These are phyloP conservation scores for Malacoraja senta DNA, from an alignment of 2,797 vertebrate species.

Conservation along the genomic window DNA sequence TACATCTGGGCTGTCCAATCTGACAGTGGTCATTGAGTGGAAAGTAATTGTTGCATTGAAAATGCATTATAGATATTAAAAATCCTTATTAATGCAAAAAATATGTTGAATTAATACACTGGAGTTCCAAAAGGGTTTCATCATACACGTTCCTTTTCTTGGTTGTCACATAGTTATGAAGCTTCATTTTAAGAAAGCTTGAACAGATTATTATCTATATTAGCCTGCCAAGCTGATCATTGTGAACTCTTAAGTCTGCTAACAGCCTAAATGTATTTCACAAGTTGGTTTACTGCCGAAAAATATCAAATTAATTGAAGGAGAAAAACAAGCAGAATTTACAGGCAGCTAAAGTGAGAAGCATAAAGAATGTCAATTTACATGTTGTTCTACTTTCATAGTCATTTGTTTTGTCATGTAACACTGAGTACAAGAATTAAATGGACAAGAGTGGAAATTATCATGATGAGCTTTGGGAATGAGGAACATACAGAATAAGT, in stretches of 20 bases:
- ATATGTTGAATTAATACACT: neutral
- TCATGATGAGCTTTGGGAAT: neutral
- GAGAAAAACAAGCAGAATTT: neutral
- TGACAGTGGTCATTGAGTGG: neutral
- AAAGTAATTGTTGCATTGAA: too few species aligned
- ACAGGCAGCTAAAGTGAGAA: neutral
- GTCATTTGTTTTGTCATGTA: neutral
- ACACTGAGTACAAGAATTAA: neutral
- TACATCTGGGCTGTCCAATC: neutral
- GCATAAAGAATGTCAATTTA: neutral
- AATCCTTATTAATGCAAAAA: neutral
- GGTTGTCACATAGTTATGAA: neutral
- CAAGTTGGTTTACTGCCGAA: neutral
- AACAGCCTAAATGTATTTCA: neutral
- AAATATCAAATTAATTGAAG: neutral
- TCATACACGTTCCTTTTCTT: neutral
- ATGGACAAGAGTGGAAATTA: neutral
- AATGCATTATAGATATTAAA: neutral
- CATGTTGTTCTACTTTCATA: neutral
- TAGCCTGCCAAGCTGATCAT: neutral
- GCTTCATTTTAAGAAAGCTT: neutral
- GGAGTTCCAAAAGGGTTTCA: neutral
- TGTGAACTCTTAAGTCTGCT: neutral
- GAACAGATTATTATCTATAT: neutral
- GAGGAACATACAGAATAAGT: neutral